A percentile compares a stretch with the other conserved stretches of the same genome.
These are phyloP conservation scores for Stomatorhinus walkeri DNA, from an alignment of 2,797 vertebrate genomes.

Conservation along the genomic window DNA sequence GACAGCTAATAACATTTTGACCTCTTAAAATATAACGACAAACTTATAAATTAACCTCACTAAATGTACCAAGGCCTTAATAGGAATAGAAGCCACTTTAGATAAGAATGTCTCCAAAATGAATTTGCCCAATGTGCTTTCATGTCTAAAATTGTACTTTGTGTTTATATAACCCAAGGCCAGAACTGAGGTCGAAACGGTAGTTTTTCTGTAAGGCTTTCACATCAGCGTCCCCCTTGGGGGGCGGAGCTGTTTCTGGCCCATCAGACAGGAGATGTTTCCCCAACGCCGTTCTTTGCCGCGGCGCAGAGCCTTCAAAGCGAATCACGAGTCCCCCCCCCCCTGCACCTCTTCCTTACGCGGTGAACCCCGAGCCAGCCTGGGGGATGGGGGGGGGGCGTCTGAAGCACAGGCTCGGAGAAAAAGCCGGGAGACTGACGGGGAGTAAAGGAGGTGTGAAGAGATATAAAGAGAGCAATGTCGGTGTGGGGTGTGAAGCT, in stretches of 20 bases:
- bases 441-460: conserved; percentile 18
- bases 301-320: neutral
- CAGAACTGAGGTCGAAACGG: neutral
- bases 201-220: conserved; percentile 10
- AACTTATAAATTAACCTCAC: neutral
- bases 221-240: neutral
- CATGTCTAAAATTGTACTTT: conserved; percentile 2
- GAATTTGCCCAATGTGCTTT: neutral
- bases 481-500: neutral
- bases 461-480: conserved; percentile 1
- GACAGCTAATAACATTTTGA: neutral
- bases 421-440: neutral
- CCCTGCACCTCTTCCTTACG: neutral
- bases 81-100: neutral
- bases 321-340: neutral
- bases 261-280: neutral
- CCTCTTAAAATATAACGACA: neutral
- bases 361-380: neutral
- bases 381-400: neutral
- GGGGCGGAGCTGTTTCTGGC: neutral
- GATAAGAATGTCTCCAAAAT: conserved; percentile 6
- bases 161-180: conserved; percentile 13
- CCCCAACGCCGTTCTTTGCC: neutral
- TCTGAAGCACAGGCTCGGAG: neutral
- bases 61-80: neutral